Evolutionary conservation across 2,888 invertebrate genomes (phyloP), one percentile per base, ranked within the genome.

Genomic region (Polymixis lichenea): DNA sequence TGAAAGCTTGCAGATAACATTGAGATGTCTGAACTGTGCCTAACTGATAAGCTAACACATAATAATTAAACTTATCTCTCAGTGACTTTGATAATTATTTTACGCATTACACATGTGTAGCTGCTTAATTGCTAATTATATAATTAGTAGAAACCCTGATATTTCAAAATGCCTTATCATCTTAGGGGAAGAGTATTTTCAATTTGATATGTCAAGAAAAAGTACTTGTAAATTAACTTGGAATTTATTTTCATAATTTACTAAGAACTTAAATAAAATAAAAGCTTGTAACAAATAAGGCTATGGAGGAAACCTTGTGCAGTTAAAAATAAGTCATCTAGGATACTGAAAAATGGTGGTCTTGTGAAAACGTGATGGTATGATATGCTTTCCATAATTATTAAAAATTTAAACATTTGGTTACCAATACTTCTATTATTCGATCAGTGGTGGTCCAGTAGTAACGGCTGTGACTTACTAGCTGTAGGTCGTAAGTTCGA

Each of bases 1-100:
- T 75, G 49, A 77, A 60, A 80, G 67, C 77, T 79, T 78, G 67
- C 43, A 76, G 75, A 82, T 88, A 87, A 82, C 87, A 85, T 73
- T 82, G 56, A 82, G 84, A 83, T 88, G 83, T 77, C 65, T 78
- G 78, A 75, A 82, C 79, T 78, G 72, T 69, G 67, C 38, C 38
- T 68, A 53, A 60, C 67, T 84, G 84, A 87, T 87, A 87, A 81
- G 58, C 71, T 51, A 55, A 70, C 43, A 58, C 60, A 51, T 73
- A 61, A 75, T 81, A 60, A n/a, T n/a, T 68, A n/a, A 72, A 74
- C 51, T 81, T 77, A 86, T 88, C 78, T 82, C 68, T 62, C 53
- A 17, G 68, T 81, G 78, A 77, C 78, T 72, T 85, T 88, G 84
- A 78, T 78, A 78, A 76, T 53, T 62, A 78, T 71, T 74, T 71